Evolutionary conservation across 1,140 invertebrate genomes (phyloP).

Genomic region (Heterodera carotae): DNA sequence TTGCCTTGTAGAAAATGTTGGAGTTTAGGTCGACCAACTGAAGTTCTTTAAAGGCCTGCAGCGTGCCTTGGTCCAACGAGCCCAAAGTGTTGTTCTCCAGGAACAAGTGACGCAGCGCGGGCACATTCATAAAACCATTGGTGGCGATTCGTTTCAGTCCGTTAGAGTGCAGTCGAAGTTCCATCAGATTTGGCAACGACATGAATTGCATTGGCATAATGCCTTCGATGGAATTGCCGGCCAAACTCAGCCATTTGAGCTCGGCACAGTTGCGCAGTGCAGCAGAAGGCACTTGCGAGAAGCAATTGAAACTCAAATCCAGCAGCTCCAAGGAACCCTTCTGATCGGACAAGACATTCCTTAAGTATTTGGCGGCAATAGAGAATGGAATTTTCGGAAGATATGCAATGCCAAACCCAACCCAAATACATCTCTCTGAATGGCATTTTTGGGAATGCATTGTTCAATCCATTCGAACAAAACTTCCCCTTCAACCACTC

Average conservation of each 20-base stretch:
- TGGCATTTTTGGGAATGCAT: no score
- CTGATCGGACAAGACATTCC: constrained; percentile 49
- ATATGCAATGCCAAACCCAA: no score
- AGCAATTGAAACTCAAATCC: constrained; percentile 56
- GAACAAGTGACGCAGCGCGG: constrained; percentile 51
- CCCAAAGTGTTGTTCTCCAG: constrained; percentile 53
- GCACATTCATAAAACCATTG: constrained; percentile 65
- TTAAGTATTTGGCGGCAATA: constrained; percentile 35
- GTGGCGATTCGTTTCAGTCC: constrained; percentile 46
- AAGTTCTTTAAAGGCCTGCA: constrained; percentile 53
- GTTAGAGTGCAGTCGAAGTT: constrained; percentile 57
- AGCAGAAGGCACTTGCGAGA: constrained; percentile 51
- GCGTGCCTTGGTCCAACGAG: constrained; percentile 38
- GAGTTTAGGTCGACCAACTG: constrained; percentile 44
- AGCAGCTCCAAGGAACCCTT: constrained; percentile 55
- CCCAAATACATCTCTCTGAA: no score
- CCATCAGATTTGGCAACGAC: constrained; percentile 60
- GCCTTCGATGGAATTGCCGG: constrained; percentile 55
- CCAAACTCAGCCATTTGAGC: constrained; percentile 55
- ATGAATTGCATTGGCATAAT: constrained; percentile 60
- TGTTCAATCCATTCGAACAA: no score
- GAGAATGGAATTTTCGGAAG: background rate
- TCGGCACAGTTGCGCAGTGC: constrained; percentile 51
- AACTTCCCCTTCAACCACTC: no score
- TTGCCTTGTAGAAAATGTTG: constrained; percentile 41